These are phyloP conservation scores for Rhinella marina DNA, from an alignment of 2,797 vertebrate species.

Conservation along the genomic window DNA sequence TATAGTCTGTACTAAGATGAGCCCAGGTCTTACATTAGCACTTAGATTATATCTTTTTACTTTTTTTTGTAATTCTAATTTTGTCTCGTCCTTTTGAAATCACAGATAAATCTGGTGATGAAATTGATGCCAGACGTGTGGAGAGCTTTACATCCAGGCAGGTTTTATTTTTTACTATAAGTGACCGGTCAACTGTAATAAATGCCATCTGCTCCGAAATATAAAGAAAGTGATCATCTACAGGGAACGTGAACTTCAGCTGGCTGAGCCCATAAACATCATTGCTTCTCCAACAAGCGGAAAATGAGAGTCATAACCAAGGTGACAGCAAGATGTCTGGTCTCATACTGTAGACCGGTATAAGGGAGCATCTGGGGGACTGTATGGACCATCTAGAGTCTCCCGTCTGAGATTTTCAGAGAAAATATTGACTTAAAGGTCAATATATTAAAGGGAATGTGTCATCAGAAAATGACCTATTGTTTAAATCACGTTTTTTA, in stretches of 20 bases:
- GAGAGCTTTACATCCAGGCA: neutral
- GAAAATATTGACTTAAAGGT: no score
- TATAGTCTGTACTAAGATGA: neutral
- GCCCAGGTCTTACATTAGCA: neutral
- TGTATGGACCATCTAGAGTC: no score
- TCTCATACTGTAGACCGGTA: neutral
- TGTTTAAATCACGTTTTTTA: no score
- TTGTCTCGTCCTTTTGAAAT: neutral
- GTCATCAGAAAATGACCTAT: no score
- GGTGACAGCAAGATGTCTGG: neutral
- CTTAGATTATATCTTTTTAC: neutral
- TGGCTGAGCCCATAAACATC: neutral
- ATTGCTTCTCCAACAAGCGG: neutral
- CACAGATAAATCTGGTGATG: neutral
- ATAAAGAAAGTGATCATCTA: neutral
- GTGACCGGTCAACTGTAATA: neutral
- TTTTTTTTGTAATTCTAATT: neutral
- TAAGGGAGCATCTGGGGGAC: neutral
- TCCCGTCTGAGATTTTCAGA: no score
- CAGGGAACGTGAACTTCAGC: neutral
- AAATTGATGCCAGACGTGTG: neutral
- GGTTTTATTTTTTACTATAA: neutral
- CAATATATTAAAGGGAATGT: no score
- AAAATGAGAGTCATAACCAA: neutral
- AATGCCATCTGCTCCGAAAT: slow-evolving; percentile 1